phyloP scores from a whole-genome alignment of 2,888 invertebrate genomes.

The Thecocarcelia acutangulata region DNA sequence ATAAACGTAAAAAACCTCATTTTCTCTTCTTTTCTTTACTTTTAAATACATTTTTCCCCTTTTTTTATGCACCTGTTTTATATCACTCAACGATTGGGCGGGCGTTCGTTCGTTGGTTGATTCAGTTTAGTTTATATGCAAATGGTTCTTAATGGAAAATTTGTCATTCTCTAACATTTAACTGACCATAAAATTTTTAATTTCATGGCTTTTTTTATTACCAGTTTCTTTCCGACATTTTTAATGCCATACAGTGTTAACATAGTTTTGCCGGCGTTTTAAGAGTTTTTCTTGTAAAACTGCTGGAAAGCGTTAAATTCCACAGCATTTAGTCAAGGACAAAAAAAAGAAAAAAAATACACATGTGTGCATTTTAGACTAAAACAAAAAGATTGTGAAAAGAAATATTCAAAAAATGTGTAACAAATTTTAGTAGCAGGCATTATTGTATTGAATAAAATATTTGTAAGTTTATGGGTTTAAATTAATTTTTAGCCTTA shows the following conservation, averaged over 20 bases:
- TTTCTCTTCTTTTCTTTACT: too few species aligned
- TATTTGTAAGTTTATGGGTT: conserved; percentile 39
- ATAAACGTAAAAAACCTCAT: too few species aligned
- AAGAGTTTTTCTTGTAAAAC: conserved; percentile 23
- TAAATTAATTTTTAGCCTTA: conserved; percentile 45
- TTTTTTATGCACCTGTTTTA: conserved; percentile 60
- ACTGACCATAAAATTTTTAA: conserved; percentile 66
- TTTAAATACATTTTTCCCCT: too few species aligned
- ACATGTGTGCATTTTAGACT: conserved; percentile 7
- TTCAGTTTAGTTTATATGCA: conserved; percentile 35
- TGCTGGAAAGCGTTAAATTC: conserved; percentile 61
- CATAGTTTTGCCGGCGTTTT: not conserved
- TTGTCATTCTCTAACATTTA: conserved; percentile 64
- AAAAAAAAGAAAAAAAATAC: conserved; percentile 16
- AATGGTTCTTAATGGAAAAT: conserved; percentile 57
- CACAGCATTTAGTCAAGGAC: conserved; percentile 49
- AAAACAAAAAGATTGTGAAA: not conserved
- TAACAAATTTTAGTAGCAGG: not conserved
- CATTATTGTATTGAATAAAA: not conserved
- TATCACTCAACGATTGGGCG: conserved; percentile 6
- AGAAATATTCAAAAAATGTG: not conserved
- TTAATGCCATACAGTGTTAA: conserved; percentile 6
- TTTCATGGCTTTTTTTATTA: conserved; percentile 60
- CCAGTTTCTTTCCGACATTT: conserved; percentile 9
- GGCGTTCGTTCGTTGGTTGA: not conserved